Evolutionary conservation across 1,140 invertebrate genomes (phyloP), one percentile per base, ranked within the genome.

Genomic region (Hylaeus volcanicus): DNA sequence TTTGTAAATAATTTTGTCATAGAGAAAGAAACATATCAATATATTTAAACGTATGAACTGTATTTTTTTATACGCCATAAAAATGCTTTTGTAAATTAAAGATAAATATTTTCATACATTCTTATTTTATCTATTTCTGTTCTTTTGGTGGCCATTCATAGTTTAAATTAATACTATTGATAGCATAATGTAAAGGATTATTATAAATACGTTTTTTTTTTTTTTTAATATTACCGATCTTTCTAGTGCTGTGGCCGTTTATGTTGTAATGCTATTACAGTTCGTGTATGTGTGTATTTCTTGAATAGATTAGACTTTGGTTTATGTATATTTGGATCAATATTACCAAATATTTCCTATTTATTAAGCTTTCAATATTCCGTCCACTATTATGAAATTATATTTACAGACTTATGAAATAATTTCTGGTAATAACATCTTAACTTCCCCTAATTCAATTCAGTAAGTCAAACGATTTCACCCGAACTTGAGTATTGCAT

Each of bases 61-160:
- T 76, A 56, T 58, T 76, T 48, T 76, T 68, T 69, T 43, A 55
- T 48, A 68, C 53, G 56, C 45, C 41, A 53, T 56, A 66, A n/a
- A n/a, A 9, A 37, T 68, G 8, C n/a, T 9, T 75, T 66, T 68
- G 12, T 43, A 66, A 75, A 66, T 75, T 43, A 68, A 75, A 68
- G 41, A 56, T 66, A 80, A 68, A 75, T 75, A 77, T 70, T 73
- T 69, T 78, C 76, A 69, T 63, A 81, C 41, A 63, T 75, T 45
- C 68, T 56, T 68, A 75, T 45, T 48, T 8, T 75, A 41, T 68
- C 45, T 53, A 68, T 43, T 66, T 43, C 6, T 75, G n/a, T 45
- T 75, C 5, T 14, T 55, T 51, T 43, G 2, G 2, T 65, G 0
- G 5, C 8, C 45, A 48, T 48, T 15, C 41, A 9, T 66, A 43